Base-by-base conservation (phyloP, 2,797 vertebrate species). In the Chaetophractus vellerosus region DNA sequence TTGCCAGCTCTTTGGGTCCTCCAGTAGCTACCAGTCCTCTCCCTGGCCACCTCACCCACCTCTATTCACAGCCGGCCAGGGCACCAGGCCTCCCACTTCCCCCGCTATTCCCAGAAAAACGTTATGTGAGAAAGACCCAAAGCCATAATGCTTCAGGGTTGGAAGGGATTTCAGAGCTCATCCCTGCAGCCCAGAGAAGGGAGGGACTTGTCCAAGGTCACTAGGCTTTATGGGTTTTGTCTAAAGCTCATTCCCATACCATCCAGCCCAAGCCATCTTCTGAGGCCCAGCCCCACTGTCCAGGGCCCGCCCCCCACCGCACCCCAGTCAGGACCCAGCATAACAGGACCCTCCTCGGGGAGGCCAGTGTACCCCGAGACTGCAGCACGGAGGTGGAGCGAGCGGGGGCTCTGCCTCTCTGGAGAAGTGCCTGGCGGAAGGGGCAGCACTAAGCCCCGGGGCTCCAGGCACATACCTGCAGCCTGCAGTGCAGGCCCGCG, bases 381-480 rank as follows among this genome's bases (percentile, higher is more conserved):
- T 0, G 14, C 19, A 21, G 50, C 38, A 5, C 57, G 0, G 0
- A 72, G 24, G 33, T 3, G 18, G 11, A 74, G 72, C 10, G 74
- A 26, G 28, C 15, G 33, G 19, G 79, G n/a, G 38, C 4, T 2
- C 24, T 16, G 19, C 10, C 68, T 72, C 55, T 55, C 9, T 0
- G 2, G 66, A 61, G 78, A 68, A 9, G 26, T 9, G 28, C 36
- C 63, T 66, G 19, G 21, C 21, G 2, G 12, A 76, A 36, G 21
- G 38, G 24, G 36, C 26, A 23, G 12, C 31, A 52, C 19, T 48
- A 18, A 81, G 63, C 41, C 52, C 18, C 55, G 19, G 57, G 69
- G 16, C 23, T 28, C 69, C 66, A 4, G 12, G 23, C 23, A 68
- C 82, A 36, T 98, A 99, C 99, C 99, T 99, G 98, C 93, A 99